Evolutionary conservation across 2,888 invertebrate species (phyloP), one percentile per base, ranked within the genome.

Genomic region (Syrphus vitripennis): DNA sequence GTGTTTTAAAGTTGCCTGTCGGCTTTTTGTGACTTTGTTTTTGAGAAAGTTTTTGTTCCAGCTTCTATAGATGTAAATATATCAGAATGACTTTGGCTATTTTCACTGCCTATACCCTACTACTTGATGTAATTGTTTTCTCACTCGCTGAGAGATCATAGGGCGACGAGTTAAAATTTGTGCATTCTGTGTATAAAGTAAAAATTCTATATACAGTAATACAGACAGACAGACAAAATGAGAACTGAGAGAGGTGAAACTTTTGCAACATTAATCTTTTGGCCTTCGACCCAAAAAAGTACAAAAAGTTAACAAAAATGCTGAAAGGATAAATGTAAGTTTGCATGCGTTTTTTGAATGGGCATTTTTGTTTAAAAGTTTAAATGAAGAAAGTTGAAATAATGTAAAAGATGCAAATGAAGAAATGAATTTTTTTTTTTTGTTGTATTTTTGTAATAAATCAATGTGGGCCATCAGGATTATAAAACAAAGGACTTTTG

Each of bases 251-350:
- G 76, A 59, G 61, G 45, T 61, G 29, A 81, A 86, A 86, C 77
- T 82, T 86, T 86, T 69, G 7, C 72, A 82, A 81, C 84, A 82
- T 86, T 77, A 86, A 86, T 86, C 84, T 75, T n/a, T 84, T 67
- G 65, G 65, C n/a, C 21, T 40, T 42, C 14, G 40, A 37, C 61
- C 24, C 57, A 24, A 70, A 67, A 42, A 75, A 29, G n/a, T 26
- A 34, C 31, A 21, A 16, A 55, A 53, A 34, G 14, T 21, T 0
- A 16, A 45, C 6, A 40, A n/a, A 42, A 45, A 29, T 67, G 81
- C 37, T 50, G 67, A 69, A 69, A 72, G 82, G 40, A 77, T 82
- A 82, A n/a, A 77, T 77, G 76, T 82, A 71, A 77, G 77, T 72
- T 72, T 31, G 55, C 71, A 37, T 57, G 42, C 40, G 6, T 45